Percentiles rank a stretch among this genome's conserved stretches.
Conservation (phyloP, 2,888 invertebrate genomes). For the Dioctria rufipes region DNA sequence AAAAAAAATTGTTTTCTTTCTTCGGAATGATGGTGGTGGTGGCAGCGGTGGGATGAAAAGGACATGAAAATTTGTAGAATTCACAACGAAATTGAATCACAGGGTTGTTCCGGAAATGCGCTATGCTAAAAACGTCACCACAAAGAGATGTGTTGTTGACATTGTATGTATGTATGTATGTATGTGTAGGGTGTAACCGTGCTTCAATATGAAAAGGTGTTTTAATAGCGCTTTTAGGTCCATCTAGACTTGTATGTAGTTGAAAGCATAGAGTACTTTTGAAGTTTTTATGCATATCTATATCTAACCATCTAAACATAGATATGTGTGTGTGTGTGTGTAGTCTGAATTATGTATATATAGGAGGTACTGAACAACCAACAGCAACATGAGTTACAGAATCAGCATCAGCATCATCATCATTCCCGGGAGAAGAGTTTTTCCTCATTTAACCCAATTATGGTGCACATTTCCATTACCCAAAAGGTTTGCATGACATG, state of each 20-base stretch:
- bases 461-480: slow-evolving; percentile 48
- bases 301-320: too few species aligned
- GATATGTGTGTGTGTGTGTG: too few species aligned
- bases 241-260: background rate
- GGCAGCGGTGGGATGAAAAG: background rate
- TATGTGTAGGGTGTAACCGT: background rate
- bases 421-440: slow-evolving; percentile 27
- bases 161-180: background rate
- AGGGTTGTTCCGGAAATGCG: background rate
- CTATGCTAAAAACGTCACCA: background rate
- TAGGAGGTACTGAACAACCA: too few species aligned
- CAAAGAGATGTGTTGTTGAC: background rate
- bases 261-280: too few species aligned
- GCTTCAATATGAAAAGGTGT: background rate
- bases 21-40: too few species aligned
- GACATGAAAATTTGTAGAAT: background rate
- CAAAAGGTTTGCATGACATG: slow-evolving; percentile 43
- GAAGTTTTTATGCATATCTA: too few species aligned
- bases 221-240: background rate
- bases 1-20: background rate
- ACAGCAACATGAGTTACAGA: background rate
- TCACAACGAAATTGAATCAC: background rate
- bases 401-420: background rate
- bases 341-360: too few species aligned
- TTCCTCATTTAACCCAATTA: slow-evolving; percentile 50